phyloP scores from a whole-genome alignment of 2,113 vertebrate genomes.

The Pelusios castaneus region DNA sequence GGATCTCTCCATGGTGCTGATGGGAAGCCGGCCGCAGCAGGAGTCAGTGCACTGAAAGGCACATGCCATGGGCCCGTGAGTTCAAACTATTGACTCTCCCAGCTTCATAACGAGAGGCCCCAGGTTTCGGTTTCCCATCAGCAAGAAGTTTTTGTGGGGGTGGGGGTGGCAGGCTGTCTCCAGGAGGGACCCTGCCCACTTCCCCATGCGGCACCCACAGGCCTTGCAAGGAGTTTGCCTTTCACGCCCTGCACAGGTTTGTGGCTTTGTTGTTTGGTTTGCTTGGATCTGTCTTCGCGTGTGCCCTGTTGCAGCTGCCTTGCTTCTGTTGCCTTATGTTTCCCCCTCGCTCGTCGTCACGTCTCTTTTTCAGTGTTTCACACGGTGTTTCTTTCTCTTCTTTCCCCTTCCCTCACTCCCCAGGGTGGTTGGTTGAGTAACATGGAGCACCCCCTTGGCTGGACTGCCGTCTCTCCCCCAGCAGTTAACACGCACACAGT shows the following conservation, averaged over 20 bases:
- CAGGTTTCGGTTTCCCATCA: background rate
- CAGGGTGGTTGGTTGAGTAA: background rate
- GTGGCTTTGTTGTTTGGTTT: background rate
- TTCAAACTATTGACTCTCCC: background rate
- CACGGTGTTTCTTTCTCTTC: background rate
- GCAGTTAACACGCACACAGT: accelerated
- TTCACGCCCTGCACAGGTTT: accelerated
- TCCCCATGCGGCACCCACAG: background rate
- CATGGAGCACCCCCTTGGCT: background rate
- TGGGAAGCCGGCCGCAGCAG: background rate
- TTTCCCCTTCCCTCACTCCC: background rate
- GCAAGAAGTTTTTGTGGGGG: background rate
- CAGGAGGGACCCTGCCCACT: background rate
- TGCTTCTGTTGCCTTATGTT: background rate
- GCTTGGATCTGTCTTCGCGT: background rate
- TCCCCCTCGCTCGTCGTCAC: background rate
- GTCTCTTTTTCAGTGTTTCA: background rate
- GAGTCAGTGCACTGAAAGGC: background rate
- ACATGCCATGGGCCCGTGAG: background rate
- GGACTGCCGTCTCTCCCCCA: background rate
- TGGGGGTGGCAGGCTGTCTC: background rate
- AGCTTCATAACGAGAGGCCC: accelerated
- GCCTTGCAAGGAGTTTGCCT: background rate
- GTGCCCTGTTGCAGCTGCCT: slow-evolving; percentile 26
- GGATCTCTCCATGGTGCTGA: background rate